Conservation (phyloP, 2,797 vertebrate species). For the Momotus momota region DNA sequence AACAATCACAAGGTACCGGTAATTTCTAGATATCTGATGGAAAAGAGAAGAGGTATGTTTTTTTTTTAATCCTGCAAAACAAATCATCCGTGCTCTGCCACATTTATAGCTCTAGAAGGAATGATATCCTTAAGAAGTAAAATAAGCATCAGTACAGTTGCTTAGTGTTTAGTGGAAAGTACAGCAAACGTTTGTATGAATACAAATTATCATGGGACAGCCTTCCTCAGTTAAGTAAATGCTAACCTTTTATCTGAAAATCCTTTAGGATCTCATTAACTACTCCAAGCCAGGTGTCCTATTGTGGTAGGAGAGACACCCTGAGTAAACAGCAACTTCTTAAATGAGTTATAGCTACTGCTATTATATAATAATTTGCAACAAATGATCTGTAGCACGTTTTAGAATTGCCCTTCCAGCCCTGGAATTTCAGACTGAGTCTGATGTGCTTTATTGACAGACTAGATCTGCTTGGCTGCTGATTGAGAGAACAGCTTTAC, state of each 20-base stretch:
- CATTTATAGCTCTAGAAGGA: not conserved
- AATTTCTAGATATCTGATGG: not conserved
- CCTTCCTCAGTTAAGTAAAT: conserved; percentile 7
- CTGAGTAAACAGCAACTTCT: conserved; percentile 19
- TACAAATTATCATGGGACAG: not conserved
- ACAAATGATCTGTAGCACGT: not conserved
- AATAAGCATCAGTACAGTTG: not conserved
- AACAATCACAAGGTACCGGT: not conserved
- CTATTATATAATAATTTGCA: not conserved
- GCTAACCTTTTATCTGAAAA: conserved; percentile 57
- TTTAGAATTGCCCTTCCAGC: not conserved
- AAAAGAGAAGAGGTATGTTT: not conserved
- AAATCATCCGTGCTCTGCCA: not conserved
- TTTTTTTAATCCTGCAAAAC: not conserved
- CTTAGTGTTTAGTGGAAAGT: not conserved
- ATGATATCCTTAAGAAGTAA: not conserved
- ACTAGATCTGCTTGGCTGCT: not conserved
- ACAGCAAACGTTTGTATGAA: not conserved
- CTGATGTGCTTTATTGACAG: not conserved
- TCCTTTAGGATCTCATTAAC: conserved; percentile 58
- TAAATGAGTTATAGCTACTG: conserved; percentile 19
- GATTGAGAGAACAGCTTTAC: not conserved
- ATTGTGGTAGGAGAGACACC: not conserved
- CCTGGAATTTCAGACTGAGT: not conserved
- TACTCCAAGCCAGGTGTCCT: not conserved